These are phyloP conservation scores for Hypomesus transpacificus DNA, from an alignment of 2,113 vertebrate species.

Conservation along the genomic window DNA sequence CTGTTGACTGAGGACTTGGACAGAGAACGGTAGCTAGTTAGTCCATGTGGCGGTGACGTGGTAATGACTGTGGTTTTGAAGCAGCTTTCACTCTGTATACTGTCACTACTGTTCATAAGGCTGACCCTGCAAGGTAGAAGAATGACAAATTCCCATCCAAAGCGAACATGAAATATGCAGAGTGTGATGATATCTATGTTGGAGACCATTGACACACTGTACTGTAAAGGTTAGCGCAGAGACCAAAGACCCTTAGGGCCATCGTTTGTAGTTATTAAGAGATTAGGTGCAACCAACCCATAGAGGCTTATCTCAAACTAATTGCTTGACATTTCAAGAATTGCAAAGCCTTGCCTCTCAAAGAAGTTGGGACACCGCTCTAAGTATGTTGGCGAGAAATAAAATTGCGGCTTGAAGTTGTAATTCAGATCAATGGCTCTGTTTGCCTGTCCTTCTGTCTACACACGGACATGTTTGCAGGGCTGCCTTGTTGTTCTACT, in stretches of 20 bases:
- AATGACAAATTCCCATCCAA: slow-evolving; percentile 13
- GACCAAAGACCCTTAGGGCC: slow-evolving; percentile 28
- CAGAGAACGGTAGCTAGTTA: slow-evolving; percentile 46
- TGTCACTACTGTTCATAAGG: slow-evolving; percentile 24
- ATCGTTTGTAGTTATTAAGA: slow-evolving; percentile 38
- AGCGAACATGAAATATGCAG: slow-evolving; percentile 10
- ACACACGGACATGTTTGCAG: no score
- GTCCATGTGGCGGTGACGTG: slow-evolving; percentile 2
- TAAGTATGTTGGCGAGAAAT: neutral
- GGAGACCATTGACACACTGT: slow-evolving; percentile 24
- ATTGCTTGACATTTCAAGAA: slow-evolving; percentile 30
- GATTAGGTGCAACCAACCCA: slow-evolving; percentile 25
- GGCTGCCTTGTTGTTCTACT: slow-evolving; percentile 39
- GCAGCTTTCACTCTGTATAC: slow-evolving; percentile 13
- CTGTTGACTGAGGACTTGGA: slow-evolving; percentile 26
- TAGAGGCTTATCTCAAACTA: slow-evolving; percentile 25
- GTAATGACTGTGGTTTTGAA: slow-evolving; percentile 28
- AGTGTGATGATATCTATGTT: neutral
- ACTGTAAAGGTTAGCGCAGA: no score
- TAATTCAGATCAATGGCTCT: neutral
- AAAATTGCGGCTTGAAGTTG: no score
- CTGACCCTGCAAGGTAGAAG: slow-evolving; percentile 30
- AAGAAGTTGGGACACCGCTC: neutral
- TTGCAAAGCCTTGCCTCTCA: neutral
- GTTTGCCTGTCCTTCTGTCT: slow-evolving; percentile 58